Base-by-base conservation (phyloP, 2,888 invertebrate genomes). In the Calliphora vomitoria region DNA sequence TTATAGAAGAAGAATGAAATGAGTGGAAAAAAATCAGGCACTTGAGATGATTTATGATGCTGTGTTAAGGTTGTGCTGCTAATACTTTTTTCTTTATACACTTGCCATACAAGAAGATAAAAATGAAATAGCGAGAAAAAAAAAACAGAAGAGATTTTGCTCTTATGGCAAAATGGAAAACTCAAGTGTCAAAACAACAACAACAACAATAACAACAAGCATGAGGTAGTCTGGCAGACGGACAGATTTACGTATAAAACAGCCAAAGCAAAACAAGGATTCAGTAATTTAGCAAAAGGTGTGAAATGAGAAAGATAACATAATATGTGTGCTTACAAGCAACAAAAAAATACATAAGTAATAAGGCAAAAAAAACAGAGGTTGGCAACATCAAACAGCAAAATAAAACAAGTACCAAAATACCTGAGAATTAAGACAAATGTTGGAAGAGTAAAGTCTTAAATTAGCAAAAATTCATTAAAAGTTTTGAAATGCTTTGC, bases 11-110 rank as follows among this genome's bases (percentile, higher is more conserved):
- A 60, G 81, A 71, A 62, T 69, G 85, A 55, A 80, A 55, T 66
- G 50, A 68, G 50, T 10, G 55, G 47, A 68, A 79, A 80, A 85
- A 81, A 86, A 85, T 18, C 68, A 87, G 79, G 88, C 91, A 91
- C 92, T 92, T 91, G 90, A 92, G 90, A 90, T 92, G 92, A 92
- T 92, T 92, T 92, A 92, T 92, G 92, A 92, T 91, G 92, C 68
- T 87, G 84, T 80, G 87, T 62, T 85, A 82, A 64, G 76, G 55
- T 80, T 74, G 15, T 80, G 58, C 72, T 75, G 53, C 58, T 76
- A 41, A 13, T 82, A 15, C 31, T 72, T 38, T 47, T 71, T 47
- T 35, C 8, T 68, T 15, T 53, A n/a, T 78, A 53, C 71, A 76
- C 58, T 84, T 69, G 55, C 89, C 88, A 53, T 44, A 44, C 11